phyloP scores from a whole-genome alignment of 2,888 invertebrate species.

The Melieria crassipennis region DNA sequence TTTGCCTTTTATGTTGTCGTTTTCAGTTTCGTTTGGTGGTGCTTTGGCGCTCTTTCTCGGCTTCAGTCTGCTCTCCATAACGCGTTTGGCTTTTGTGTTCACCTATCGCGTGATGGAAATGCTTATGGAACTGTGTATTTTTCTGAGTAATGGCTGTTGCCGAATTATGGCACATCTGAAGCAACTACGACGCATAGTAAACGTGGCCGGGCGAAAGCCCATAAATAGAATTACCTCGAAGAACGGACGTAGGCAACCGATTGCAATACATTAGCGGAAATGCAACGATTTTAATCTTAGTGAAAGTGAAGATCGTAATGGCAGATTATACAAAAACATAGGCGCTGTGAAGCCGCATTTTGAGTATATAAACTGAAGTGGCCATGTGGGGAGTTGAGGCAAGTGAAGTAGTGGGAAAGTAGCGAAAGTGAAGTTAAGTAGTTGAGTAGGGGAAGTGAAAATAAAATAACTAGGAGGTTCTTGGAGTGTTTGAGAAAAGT shows the following conservation, averaged over 20 bases:
- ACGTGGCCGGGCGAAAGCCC: background rate
- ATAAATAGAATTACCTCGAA: background rate
- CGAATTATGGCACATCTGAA: background rate
- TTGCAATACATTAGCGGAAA: conserved; percentile 19
- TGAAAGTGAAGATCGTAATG: conserved; percentile 10
- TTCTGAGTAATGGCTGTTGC: background rate
- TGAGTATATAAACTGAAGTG: conserved; percentile 38
- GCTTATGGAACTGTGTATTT: conserved; percentile 1
- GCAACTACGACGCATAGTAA: background rate
- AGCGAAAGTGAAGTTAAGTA: background rate
- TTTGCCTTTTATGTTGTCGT: background rate
- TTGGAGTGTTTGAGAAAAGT: too few species aligned
- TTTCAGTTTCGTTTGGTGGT: conserved; percentile 69
- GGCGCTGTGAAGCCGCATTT: conserved; percentile 27
- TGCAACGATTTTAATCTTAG: conserved; percentile 9
- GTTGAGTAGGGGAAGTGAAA: background rate
- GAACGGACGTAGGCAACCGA: conserved; percentile 16
- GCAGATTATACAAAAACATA: background rate
- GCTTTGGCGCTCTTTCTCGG: conserved; percentile 68
- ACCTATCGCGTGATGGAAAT: conserved; percentile 28
- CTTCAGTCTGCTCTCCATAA: conserved; percentile 66
- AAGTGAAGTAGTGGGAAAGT: background rate
- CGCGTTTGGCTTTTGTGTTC: conserved; percentile 58
- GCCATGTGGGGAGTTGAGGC: too few species aligned
- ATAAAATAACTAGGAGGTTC: too few species aligned